Percentiles rank a stretch among this genome's conserved stretches.
These are phyloP conservation scores for Periphyllus acericola DNA, from an alignment of 2,888 invertebrate species.

Conservation along the genomic window DNA sequence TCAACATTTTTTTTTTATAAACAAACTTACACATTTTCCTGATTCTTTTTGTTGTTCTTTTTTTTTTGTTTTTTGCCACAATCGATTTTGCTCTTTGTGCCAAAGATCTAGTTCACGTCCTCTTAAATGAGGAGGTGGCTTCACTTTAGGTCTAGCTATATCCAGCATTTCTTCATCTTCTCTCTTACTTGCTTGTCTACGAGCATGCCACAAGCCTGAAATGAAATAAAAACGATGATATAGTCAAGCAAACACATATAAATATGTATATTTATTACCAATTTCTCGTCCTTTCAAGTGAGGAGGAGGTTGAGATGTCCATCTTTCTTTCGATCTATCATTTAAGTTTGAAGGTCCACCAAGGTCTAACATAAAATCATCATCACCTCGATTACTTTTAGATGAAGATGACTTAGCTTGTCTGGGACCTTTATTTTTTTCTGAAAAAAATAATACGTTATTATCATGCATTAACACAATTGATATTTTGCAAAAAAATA, in stretches of 20 bases:
- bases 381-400: slow-evolving; percentile 14
- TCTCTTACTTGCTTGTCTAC: slow-evolving; percentile 25
- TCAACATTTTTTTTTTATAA: neutral
- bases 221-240: neutral
- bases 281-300: slow-evolving; percentile 56
- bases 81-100: slow-evolving; percentile 56
- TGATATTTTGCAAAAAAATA: neutral
- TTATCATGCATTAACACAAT: neutral
- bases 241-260: neutral
- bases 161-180: slow-evolving; percentile 52
- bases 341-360: slow-evolving; percentile 12
- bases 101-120: slow-evolving; percentile 50
- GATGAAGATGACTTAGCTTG: slow-evolving; percentile 29
- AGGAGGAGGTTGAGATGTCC: slow-evolving; percentile 20
- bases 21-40: slow-evolving; percentile 45
- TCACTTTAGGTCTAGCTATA: slow-evolving; percentile 34
- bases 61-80: slow-evolving; percentile 49
- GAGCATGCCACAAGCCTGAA: slow-evolving; percentile 51
- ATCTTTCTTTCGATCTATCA: slow-evolving; percentile 15
- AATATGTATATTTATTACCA: slow-evolving; percentile 1
- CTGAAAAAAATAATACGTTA: slow-evolving; percentile 7
- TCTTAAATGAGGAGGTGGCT: slow-evolving; percentile 48
- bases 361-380: slow-evolving; percentile 2
- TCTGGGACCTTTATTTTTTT: slow-evolving; percentile 51
- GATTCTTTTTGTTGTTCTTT: slow-evolving; percentile 58